A percentile compares a stretch with the other conserved stretches of the same genome.
Evolutionary conservation across 37 sponge, comb jelly and placozoan species (phyloP).

Genomic region (Ephydatia muelleri): DNA sequence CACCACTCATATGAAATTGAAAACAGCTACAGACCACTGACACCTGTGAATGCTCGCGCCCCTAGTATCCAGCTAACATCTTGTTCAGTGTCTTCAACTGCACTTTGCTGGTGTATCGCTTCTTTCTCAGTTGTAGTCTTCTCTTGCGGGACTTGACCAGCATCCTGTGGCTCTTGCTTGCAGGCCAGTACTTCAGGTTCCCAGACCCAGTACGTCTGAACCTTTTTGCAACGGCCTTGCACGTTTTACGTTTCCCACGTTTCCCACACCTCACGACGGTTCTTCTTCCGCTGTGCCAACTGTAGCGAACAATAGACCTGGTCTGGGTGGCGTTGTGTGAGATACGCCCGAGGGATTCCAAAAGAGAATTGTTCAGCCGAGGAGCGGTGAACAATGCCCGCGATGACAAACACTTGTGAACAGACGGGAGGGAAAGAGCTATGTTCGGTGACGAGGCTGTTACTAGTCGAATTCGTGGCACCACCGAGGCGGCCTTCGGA

Average conservation of each 20-base stretch:
- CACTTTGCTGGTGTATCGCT: conserved; percentile 55
- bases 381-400: not conserved
- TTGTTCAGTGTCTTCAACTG: conserved; percentile 82
- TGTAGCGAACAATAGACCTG: not conserved
- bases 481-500: not conserved
- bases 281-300: conserved; percentile 26
- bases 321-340: not conserved
- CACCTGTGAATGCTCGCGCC: not conserved
- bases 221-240: conserved; percentile 81
- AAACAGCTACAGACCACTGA: not conserved
- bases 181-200: conserved; percentile 81
- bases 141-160: conserved; percentile 53
- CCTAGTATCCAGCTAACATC: conserved; percentile 74
- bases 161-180: conserved; percentile 68
- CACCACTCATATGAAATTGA: too few relatives aligned
- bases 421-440: not conserved
- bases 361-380: not conserved
- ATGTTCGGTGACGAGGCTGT: not conserved
- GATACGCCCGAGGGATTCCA: not conserved
- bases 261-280: conserved; percentile 62
- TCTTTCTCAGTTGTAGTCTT: conserved; percentile 51
- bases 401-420: not conserved
- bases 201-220: conserved; percentile 81
- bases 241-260: conserved; percentile 81
- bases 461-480: not conserved